These are phyloP conservation scores for Sphecodes monilicornis DNA, from an alignment of 2,888 invertebrate species.

Conservation along the genomic window DNA sequence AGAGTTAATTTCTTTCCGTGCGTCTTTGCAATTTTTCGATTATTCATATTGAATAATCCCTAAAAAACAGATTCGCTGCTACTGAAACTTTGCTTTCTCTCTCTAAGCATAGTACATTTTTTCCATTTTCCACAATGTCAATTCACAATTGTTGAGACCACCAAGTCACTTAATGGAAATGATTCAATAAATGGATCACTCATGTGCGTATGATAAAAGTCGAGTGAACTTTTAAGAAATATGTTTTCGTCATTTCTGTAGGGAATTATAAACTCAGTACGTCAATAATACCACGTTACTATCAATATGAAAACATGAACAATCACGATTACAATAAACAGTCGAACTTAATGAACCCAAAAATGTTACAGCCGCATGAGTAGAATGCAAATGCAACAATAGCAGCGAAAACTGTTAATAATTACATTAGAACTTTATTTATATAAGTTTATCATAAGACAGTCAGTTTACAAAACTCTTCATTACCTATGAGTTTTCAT, in stretches of 20 bases:
- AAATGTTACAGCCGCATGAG: too few relatives aligned
- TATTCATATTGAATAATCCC: not conserved
- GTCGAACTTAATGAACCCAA: too few relatives aligned
- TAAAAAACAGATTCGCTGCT: not conserved
- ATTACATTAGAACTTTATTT: constrained; percentile 1
- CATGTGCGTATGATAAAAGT: too few relatives aligned
- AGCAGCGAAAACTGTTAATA: not conserved
- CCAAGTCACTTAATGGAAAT: too few relatives aligned
- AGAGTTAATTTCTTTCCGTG: not conserved
- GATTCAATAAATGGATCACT: too few relatives aligned
- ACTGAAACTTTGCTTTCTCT: not conserved
- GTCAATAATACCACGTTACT: too few relatives aligned
- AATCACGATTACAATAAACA: too few relatives aligned
- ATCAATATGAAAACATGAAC: too few relatives aligned
- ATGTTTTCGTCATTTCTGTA: too few relatives aligned
- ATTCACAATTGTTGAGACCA: too few relatives aligned
- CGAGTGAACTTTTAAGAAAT: too few relatives aligned
- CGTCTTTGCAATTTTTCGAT: not conserved
- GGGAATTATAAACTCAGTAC: too few relatives aligned
- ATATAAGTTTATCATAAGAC: not conserved
- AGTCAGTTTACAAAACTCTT: not conserved
- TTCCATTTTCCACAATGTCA: not conserved
- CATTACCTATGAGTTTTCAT: not conserved
- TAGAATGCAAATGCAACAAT: not conserved
- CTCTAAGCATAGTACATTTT: not conserved